Percentiles rank a stretch among this genome's conserved stretches.
phyloP scores from a whole-genome alignment of 37 sponge, comb jelly and placozoan genomes.

The Crambe crambe region DNA sequence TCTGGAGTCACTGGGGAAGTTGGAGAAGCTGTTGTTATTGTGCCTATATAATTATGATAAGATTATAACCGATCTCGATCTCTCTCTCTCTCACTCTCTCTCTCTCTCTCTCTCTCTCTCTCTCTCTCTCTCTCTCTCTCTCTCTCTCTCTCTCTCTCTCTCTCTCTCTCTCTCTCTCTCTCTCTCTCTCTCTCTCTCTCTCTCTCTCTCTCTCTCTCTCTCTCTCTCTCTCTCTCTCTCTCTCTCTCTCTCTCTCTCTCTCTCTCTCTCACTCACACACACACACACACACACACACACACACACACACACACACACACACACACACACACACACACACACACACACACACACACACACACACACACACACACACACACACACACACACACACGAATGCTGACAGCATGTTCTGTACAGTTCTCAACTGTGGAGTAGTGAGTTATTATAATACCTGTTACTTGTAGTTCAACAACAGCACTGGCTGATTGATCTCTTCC shows the following conservation, averaged over 20 bases:
- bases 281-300: constrained; percentile 24
- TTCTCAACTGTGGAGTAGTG: neutral
- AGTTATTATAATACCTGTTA: neutral
- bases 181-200: constrained; percentile 5
- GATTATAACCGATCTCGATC: neutral
- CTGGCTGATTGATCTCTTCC: constrained; percentile 15
- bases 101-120: constrained; percentile 20
- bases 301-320: constrained; percentile 49
- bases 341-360: constrained; percentile 42
- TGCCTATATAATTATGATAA: too few relatives aligned
- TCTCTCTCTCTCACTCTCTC: too few relatives aligned
- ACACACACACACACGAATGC: too few relatives aligned
- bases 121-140: neutral
- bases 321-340: constrained; percentile 41
- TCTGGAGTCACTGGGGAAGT: too few relatives aligned
- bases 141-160: neutral
- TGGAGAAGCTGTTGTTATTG: too few relatives aligned
- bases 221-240: neutral
- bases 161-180: neutral
- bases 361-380: neutral
- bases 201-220: neutral
- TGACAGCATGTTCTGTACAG: too few relatives aligned
- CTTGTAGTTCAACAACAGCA: constrained; percentile 21
- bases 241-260: neutral
- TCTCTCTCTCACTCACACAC: too few relatives aligned